These are phyloP conservation scores for Ectropis grisescens DNA, from an alignment of 1,140 invertebrate genomes.

Conservation along the genomic window DNA sequence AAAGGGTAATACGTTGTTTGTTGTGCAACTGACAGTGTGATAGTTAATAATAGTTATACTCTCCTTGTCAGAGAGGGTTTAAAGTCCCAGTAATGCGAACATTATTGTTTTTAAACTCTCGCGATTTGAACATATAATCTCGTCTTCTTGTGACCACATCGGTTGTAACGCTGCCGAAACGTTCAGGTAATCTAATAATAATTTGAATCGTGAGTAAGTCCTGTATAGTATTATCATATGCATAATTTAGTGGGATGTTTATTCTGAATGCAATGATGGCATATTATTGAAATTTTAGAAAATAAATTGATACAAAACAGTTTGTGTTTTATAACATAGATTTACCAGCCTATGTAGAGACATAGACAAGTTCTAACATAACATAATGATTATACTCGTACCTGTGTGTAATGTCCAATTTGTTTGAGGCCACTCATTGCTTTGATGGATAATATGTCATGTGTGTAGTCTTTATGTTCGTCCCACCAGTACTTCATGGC, in stretches of 20 bases:
- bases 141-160: too few relatives aligned
- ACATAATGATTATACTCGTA: slow-evolving; percentile 5
- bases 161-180: too few relatives aligned
- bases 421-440: slow-evolving; percentile 9
- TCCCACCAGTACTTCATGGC: slow-evolving; percentile 32
- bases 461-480: slow-evolving; percentile 35
- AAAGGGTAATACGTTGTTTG: too few relatives aligned
- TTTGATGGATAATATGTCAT: slow-evolving; percentile 23
- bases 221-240: neutral
- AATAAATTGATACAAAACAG: neutral
- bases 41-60: too few relatives aligned
- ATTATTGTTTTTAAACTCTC: too few relatives aligned
- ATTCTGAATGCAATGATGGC: neutral
- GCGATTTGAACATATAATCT: too few relatives aligned
- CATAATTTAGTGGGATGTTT: neutral
- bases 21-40: too few relatives aligned
- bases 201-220: too few relatives aligned
- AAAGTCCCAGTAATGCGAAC: too few relatives aligned
- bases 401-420: slow-evolving; percentile 50
- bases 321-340: neutral
- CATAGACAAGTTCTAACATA: neutral
- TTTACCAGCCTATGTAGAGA: neutral
- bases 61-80: too few relatives aligned
- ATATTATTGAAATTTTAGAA: neutral
- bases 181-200: too few relatives aligned